phyloP scores from a whole-genome alignment of 2,888 invertebrate species.

The Sesia bembeciformis region DNA sequence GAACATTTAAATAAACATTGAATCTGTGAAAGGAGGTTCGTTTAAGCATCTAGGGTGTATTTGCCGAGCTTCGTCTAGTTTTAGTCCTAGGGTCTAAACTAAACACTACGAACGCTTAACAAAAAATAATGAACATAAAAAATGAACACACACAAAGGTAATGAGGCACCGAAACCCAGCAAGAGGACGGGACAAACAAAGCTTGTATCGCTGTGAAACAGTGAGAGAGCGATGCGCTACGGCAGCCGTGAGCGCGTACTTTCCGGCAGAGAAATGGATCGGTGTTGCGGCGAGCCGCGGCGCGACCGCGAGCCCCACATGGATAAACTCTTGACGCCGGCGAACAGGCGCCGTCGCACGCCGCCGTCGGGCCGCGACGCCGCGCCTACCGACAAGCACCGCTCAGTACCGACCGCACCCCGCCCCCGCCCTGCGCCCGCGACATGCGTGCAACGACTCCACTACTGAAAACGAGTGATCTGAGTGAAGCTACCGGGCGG shows the following conservation, averaged over 20 bases:
- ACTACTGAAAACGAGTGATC: constrained; percentile 68
- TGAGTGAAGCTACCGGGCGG: constrained; percentile 55
- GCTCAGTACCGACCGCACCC: constrained; percentile 44
- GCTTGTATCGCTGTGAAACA: constrained; percentile 44
- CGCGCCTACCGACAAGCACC: constrained; percentile 66
- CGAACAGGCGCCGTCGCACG: constrained; percentile 84
- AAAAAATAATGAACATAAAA: constrained; percentile 39
- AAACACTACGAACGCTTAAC: constrained; percentile 62
- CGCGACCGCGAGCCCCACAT: constrained; percentile 80
- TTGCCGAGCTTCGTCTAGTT: constrained; percentile 58
- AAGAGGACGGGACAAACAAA: constrained; percentile 64
- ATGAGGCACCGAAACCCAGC: constrained; percentile 56
- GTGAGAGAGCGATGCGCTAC: constrained; percentile 61
- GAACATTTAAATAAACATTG: constrained; percentile 18
- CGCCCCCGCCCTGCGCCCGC: constrained; percentile 50
- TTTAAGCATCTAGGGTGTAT: constrained; percentile 58
- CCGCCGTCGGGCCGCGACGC: constrained; percentile 76
- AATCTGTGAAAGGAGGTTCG: constrained; percentile 40
- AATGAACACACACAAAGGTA: constrained; percentile 55
- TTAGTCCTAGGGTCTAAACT: constrained; percentile 53
- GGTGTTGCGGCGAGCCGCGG: constrained; percentile 82
- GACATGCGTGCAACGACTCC: constrained; percentile 62
- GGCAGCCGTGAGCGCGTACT: constrained; percentile 77
- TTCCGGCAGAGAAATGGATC: constrained; percentile 90
- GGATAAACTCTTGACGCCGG: constrained; percentile 86